Evolutionary conservation across 2,888 invertebrate genomes (phyloP).

Genomic region (Automeris io): DNA sequence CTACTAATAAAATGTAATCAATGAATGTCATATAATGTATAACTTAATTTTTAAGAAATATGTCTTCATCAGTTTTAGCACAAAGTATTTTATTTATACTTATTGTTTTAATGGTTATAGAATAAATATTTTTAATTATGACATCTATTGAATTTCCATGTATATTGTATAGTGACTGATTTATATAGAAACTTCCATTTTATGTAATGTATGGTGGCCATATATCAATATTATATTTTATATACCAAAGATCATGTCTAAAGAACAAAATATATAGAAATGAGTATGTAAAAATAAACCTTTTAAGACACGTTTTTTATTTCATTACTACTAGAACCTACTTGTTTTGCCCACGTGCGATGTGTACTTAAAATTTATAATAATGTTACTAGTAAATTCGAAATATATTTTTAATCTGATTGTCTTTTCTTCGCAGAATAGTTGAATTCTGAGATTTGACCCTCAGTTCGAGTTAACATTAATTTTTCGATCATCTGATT

Average conservation of each 20-base stretch:
- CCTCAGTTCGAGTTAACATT: too few relatives aligned
- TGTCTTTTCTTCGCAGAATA: too few relatives aligned
- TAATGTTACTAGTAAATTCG: too few relatives aligned
- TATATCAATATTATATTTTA: conserved; percentile 64
- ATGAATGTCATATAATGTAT: conserved; percentile 11
- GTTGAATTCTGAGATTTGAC: too few relatives aligned
- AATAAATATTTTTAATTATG: conserved; percentile 24
- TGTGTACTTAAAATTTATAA: too few relatives aligned
- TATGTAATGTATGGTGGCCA: conserved; percentile 50
- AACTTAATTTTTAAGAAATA: conserved; percentile 14
- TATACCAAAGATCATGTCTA: conserved; percentile 67
- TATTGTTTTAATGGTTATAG: conserved; percentile 13
- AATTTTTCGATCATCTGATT: too few relatives aligned
- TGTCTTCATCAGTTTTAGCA: conserved; percentile 14
- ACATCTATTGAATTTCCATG: conserved; percentile 32
- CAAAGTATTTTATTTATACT: conserved; percentile 29
- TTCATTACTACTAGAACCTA: not conserved
- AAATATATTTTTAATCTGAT: too few relatives aligned
- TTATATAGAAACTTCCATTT: conserved; percentile 44
- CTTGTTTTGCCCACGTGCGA: not conserved
- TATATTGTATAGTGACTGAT: conserved; percentile 39
- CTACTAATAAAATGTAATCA: too few relatives aligned
- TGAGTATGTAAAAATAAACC: conserved; percentile 47
- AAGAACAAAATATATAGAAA: conserved; percentile 61
- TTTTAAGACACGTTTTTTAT: conserved; percentile 24